Conservation (phyloP, 2,888 invertebrate genomes). For the Euspilapteryx auroguttella region DNA sequence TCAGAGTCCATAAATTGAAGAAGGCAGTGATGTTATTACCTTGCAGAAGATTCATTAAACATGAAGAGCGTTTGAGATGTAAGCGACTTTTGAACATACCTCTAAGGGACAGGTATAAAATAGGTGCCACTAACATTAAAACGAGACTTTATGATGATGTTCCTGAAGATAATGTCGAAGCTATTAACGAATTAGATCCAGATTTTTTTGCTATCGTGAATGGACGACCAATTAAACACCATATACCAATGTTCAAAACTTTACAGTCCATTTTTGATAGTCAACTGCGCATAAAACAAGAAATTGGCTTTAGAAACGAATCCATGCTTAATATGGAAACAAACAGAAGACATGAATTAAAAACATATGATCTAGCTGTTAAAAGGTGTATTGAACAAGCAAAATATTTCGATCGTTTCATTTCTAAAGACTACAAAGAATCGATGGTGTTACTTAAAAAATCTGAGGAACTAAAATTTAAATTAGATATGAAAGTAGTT, state of each 20-base stretch:
- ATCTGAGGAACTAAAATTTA: constrained; percentile 41
- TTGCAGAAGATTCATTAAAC: constrained; percentile 21
- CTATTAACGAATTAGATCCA: constrained; percentile 24
- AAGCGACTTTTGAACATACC: constrained; percentile 16
- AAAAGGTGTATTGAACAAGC: constrained; percentile 51
- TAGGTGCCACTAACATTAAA: constrained; percentile 17
- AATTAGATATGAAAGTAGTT: constrained; percentile 35
- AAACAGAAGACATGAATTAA: constrained; percentile 53
- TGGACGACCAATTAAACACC: constrained; percentile 14
- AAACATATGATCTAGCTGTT: constrained; percentile 41
- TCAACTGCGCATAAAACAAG: constrained; percentile 18
- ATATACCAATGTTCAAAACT: constrained; percentile 23
- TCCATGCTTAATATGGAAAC: constrained; percentile 53
- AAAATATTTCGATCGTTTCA: constrained; percentile 60
- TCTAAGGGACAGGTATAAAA: constrained; percentile 26
- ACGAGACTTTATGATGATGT: constrained; percentile 17
- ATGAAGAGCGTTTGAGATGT: constrained; percentile 16
- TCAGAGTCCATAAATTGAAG: constrained; percentile 15
- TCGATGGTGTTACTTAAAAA: constrained; percentile 58
- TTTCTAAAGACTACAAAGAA: constrained; percentile 62
- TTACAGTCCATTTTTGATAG: constrained; percentile 18
- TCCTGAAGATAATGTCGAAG: constrained; percentile 16
- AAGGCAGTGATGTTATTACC: constrained; percentile 22
- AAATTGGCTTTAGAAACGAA: constrained; percentile 44
- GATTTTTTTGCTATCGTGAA: constrained; percentile 22